Base-by-base conservation (phyloP, 2,888 invertebrate species). In the Pseudanteris insignis region DNA sequence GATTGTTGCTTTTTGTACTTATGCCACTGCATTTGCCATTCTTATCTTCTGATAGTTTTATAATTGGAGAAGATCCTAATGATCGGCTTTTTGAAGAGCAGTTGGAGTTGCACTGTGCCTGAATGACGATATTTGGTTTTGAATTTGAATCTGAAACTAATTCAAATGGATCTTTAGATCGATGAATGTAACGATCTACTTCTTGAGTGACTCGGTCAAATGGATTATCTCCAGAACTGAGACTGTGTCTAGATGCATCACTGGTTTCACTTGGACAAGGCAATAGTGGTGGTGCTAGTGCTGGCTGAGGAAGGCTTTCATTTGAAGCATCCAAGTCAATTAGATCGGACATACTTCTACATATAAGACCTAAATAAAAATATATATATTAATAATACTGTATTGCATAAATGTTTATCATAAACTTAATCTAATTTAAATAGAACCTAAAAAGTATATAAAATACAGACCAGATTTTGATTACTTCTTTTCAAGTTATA, bases 131-230 rank as follows among this genome's bases (percentile, higher is more conserved):
- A 1, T 8, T 15, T 2, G 28, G 13, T 10, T 15, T n/a, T 0
- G 13, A 13, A 1, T 32, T 2, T 1, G 6, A 3, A 2, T 33
- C 4, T 11, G 11, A 6, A 5, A 15, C 9, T 2, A 69, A 58
- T 33, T 79, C 79, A 30, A 79, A 79, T 0, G 79, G 79, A 65
- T 79, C 79, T 9, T 72, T 70, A 4, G 69, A 70, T 25, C 75
- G 77, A 3, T 68, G 69, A 5, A 69, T 67, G 11, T 74, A 77
- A 1, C 40, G 34, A 2, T 68, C 69, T 4, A 70, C 73, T 43
- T 78, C 70, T 13, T 70, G 66, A 8, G 73, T 60, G 0, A 71
- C 70, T 46, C 58, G 63, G 47, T 79, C 79, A 46, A 79, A 79
- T 0, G 79, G 79, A 68, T 79, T 79, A 34, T 76, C 74, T 2